These are phyloP conservation scores for Urocolius indicus DNA, from an alignment of 2,113 vertebrate species.

Conservation along the genomic window DNA sequence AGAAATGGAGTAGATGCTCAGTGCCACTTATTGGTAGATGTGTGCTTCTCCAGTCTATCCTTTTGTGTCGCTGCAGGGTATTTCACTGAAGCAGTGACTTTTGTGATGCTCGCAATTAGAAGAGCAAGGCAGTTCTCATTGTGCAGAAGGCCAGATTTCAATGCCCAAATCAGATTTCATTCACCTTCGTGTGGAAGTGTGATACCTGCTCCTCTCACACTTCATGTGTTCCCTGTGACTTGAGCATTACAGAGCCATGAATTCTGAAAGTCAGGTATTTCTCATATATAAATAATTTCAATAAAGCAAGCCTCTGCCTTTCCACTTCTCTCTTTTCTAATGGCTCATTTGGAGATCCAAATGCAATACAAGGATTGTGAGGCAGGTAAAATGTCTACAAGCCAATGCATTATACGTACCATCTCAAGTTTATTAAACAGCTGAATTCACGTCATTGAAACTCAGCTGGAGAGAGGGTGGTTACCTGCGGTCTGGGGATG, in stretches of 20 bases:
- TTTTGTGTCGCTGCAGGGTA: conserved; percentile 70
- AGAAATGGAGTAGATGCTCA: conserved; percentile 62
- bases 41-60: conserved; percentile 63
- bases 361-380: neutral
- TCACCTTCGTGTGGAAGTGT: neutral
- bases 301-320: conserved; percentile 19
- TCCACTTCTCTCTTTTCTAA: neutral
- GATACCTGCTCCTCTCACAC: conserved; percentile 4
- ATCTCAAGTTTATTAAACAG: neutral
- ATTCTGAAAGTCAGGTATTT: conserved; percentile 48
- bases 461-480: neutral
- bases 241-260: conserved; percentile 1
- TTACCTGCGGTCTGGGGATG: rapidly evolving
- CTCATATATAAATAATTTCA: conserved; percentile 45
- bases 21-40: conserved; percentile 67
- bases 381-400: neutral
- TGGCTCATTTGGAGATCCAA: neutral
- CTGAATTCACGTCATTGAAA: neutral
- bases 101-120: conserved; percentile 61
- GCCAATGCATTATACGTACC: neutral
- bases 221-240: neutral
- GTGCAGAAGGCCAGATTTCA: conserved; percentile 9
- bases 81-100: conserved; percentile 67
- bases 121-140: conserved; percentile 39
- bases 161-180: conserved; percentile 24